phyloP scores from a whole-genome alignment of 2,888 invertebrate genomes.

The Blomia tropicalis region DNA sequence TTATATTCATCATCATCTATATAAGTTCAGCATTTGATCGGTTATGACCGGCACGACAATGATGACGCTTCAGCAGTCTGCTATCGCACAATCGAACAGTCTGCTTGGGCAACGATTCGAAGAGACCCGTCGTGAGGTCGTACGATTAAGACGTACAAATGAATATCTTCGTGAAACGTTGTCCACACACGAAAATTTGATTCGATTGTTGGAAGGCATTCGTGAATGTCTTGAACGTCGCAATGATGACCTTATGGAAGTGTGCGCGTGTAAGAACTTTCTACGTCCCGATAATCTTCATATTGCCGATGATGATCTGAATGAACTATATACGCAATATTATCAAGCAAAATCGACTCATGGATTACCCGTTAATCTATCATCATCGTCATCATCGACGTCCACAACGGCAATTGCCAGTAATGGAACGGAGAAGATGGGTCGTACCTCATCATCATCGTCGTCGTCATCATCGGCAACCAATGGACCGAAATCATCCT shows the following conservation, averaged over 20 bases:
- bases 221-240: constrained; percentile 15
- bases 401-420: neutral
- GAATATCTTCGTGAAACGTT: constrained; percentile 12
- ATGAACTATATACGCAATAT: constrained; percentile 10
- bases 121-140: neutral
- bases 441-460: neutral
- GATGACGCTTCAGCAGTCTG: constrained; percentile 12
- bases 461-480: neutral
- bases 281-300: constrained; percentile 3
- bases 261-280: constrained; percentile 2
- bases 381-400: neutral
- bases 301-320: neutral
- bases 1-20: too few species aligned
- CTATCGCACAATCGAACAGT: neutral
- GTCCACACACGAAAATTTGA: constrained; percentile 9
- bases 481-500: neutral
- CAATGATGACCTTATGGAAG: constrained; percentile 11
- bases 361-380: constrained; percentile 10
- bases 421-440: neutral
- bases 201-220: constrained; percentile 6
- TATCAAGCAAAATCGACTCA: constrained; percentile 5
- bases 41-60: constrained; percentile 13
- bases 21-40: too few species aligned
- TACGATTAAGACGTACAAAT: constrained; percentile 9
- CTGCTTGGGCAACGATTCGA: neutral